Evolutionary conservation across 2,113 vertebrate species (phyloP), one percentile per base, ranked within the genome.

Genomic region (Rhabdomys dilectus): DNA sequence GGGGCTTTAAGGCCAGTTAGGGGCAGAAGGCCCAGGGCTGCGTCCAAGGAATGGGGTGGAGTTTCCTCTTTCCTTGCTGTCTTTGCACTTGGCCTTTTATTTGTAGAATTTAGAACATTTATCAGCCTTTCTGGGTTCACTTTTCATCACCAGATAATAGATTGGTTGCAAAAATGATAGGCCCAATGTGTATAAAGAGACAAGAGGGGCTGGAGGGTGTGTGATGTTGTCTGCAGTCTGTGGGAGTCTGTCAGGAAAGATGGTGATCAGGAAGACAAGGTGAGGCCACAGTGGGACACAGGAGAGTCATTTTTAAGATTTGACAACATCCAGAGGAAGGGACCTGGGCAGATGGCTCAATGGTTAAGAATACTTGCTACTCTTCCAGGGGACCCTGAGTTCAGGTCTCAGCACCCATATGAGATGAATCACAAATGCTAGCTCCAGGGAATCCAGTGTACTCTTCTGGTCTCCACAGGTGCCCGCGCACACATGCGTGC

Each of bases 31-130:
- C 88, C 73, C 42, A 70, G 95, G 91, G 64, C 36, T 22, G 22
- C 2, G 76, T 93, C 80, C 70, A 66, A 42, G 81, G 80, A 88
- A 62, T 51, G 86, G 95, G 95, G 96, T n/a, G 81, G 45, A 58
- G 80, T 64, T 95, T 95, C 97, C 95, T 90, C 76, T 60, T 90
- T 75, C 82, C 80, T 94, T 36, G 26, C 70, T 64, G 42, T 53
- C 80, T 60, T 84, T 5, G 36, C 26, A 91, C 64, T 68, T 58
- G 48, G 90, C 16, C 9, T 88, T 60, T 92, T 75, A 3, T 39
- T 58, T 88, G 89, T 42, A 66, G 62, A 12, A 81, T 90, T 90
- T 66, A 53, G 80, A 22, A 29, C 19, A 45, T n/a, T 10, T 19
- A 21, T 78, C 68, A 29, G 48, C 53, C 68, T 89, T 84, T 85